Base-by-base conservation (phyloP, 2,113 vertebrate species). In the Ramphastos sulfuratus region DNA sequence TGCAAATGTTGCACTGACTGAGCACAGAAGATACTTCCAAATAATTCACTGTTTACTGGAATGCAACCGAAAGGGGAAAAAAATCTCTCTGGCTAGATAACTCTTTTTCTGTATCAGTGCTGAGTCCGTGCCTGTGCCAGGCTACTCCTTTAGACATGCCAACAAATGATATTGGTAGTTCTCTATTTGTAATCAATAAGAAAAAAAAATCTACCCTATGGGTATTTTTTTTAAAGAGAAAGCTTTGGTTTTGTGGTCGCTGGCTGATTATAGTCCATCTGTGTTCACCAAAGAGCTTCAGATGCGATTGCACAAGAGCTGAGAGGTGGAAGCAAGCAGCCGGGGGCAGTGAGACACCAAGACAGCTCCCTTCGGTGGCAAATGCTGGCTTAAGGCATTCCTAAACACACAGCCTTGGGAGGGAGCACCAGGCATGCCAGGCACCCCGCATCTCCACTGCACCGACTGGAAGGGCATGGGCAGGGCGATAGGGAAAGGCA, bases 221-320 rank as follows among this genome's bases (percentile, higher is more conserved):
- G 50, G 50, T 24, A 52, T 52, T 24, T 52, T 13, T 12, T 52
- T 25, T 52, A 28, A 20, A 10, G 27, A 42, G 67, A 63, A 60
- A 33, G 2, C 15, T 67, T 88, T 54, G 4, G 70, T 64, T 90
- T 14, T 20, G 54, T 67, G 61, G 52, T 48, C 1, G 1, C 28
- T 5, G 14, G n/a, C 63, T 75, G 78, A 30, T 64, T 82, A 87
- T 33, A 44, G 48, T 9, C 70, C 84, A 61, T 63, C 73, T 84
- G 33, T 10, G 0, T n/a, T 76, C 63, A 15, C 33, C 0, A 0
- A 7, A 16, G 58, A 19, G 3, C 44, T 42, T 31, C 0, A 52
- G 3, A 30, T 35, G 67, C 39, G 66, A 54, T 69, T 63, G 87
- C 87, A 63, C 39, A 55, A 60, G 82, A 78, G 75, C 39, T 55